Percentiles rank a stretch among this genome's conserved stretches.
These are phyloP conservation scores for Campoplex nolae DNA, from an alignment of 2,888 invertebrate genomes.

Conservation along the genomic window DNA sequence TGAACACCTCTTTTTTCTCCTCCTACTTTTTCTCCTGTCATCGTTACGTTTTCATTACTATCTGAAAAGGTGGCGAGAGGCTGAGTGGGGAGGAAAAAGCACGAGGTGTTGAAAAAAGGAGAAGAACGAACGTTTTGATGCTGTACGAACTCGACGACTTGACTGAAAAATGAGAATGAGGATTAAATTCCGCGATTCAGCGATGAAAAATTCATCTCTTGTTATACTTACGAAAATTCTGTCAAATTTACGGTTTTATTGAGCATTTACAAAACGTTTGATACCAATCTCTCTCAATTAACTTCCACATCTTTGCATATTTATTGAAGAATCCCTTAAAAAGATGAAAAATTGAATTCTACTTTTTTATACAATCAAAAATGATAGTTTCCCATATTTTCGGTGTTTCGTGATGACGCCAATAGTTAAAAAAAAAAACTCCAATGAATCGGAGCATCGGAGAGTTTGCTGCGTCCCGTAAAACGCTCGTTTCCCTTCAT, in stretches of 20 bases:
- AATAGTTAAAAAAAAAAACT: no score
- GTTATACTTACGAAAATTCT: background rate
- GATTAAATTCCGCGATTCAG: conserved; percentile 34
- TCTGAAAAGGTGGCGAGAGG: conserved; percentile 17
- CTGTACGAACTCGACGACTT: conserved; percentile 18
- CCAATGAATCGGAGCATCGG: no score
- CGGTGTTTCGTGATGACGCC: background rate
- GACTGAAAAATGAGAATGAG: background rate
- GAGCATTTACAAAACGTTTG: conserved; percentile 6
- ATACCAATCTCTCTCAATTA: background rate
- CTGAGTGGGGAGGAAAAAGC: background rate
- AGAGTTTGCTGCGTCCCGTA: background rate
- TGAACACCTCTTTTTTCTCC: conserved; percentile 42
- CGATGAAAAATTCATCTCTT: conserved; percentile 47
- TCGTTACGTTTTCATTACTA: conserved; percentile 32
- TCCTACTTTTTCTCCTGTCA: conserved; percentile 8
- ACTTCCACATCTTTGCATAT: background rate
- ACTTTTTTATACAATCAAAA: background rate
- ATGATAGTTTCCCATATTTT: background rate
- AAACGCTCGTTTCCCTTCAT: background rate
- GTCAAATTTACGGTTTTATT: background rate
- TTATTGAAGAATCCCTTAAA: background rate
- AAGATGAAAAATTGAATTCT: background rate
- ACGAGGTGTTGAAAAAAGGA: conserved; percentile 10
- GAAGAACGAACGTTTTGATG: conserved; percentile 5